phyloP scores from a whole-genome alignment of 2,797 vertebrate genomes.

The Erpetoichthys calabaricus region DNA sequence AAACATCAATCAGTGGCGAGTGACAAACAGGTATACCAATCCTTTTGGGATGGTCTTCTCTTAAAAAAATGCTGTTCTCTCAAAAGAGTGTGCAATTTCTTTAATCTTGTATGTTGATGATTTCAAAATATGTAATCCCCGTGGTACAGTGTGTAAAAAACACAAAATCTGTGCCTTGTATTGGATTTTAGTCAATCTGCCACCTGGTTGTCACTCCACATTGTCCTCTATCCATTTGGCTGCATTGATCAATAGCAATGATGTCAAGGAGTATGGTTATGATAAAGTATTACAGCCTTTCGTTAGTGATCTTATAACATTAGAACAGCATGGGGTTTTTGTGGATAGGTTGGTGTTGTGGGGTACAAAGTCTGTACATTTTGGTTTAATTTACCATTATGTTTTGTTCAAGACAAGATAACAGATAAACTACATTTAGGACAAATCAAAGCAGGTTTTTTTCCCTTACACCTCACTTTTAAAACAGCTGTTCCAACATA shows the following conservation, averaged over 20 bases:
- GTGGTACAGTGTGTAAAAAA: constrained; percentile 4
- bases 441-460: too few relatives aligned
- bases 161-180: constrained; percentile 9
- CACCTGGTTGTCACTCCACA: constrained; percentile 5
- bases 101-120: too few relatives aligned
- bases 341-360: constrained; percentile 6
- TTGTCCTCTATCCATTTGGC: constrained; percentile 11
- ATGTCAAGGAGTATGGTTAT: too few relatives aligned
- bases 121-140: too few relatives aligned
- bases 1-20: constrained; percentile 3
- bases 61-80: constrained; percentile 2
- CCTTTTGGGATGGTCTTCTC: constrained; percentile 15
- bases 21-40: constrained; percentile 9
- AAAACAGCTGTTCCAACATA: too few relatives aligned
- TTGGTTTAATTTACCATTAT: too few relatives aligned
- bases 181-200: constrained; percentile 11
- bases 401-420: too few relatives aligned
- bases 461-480: too few relatives aligned
- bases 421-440: too few relatives aligned
- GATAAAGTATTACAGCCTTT: constrained; percentile 8
- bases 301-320: constrained; percentile 10
- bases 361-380: too few relatives aligned
- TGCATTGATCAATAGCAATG: too few relatives aligned
- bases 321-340: constrained; percentile 11
- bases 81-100: too few relatives aligned